These are phyloP conservation scores for Pocillopora verrucosa DNA, from an alignment of 64 coral and sea anemone species.

Conservation along the genomic window DNA sequence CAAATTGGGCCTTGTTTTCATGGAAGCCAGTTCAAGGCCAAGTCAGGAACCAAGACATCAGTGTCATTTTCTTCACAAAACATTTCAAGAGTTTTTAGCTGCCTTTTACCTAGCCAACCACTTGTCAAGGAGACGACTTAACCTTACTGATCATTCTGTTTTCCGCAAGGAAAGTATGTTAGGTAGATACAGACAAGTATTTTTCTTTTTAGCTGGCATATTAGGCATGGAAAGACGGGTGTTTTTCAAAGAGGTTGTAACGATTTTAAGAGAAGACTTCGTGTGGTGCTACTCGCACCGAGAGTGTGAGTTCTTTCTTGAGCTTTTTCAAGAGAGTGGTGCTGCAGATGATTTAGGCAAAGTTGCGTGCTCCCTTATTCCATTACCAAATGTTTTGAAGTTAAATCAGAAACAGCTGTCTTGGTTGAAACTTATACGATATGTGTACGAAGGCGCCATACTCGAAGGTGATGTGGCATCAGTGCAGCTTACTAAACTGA, in stretches of 20 bases:
- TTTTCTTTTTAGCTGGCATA: slow-evolving; percentile 11
- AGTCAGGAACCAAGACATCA: not conserved
- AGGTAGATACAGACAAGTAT: not conserved
- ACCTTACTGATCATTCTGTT: not conserved
- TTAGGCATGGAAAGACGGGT: not conserved
- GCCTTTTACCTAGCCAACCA: not conserved
- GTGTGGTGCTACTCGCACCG: not conserved
- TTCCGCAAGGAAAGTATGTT: not conserved
- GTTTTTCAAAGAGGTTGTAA: not conserved
- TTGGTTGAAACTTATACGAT: not conserved
- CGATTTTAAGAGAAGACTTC: not conserved
- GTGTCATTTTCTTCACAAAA: slow-evolving; percentile 16
- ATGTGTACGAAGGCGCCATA: not conserved
- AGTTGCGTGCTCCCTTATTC: not conserved
- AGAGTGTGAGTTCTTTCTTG: not conserved
- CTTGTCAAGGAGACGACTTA: not conserved
- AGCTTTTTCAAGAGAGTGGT: not conserved
- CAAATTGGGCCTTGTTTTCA: slow-evolving; percentile 13
- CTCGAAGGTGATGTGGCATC: not conserved
- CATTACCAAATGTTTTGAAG: not conserved
- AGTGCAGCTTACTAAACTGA: not conserved
- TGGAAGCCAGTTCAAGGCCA: not conserved
- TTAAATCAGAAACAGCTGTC: not conserved
- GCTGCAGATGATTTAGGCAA: not conserved
- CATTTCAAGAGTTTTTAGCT: slow-evolving; percentile 21